Evolutionary conservation across 1,140 invertebrate species (phyloP).

Genomic region (Drosophila micromelanica): DNA sequence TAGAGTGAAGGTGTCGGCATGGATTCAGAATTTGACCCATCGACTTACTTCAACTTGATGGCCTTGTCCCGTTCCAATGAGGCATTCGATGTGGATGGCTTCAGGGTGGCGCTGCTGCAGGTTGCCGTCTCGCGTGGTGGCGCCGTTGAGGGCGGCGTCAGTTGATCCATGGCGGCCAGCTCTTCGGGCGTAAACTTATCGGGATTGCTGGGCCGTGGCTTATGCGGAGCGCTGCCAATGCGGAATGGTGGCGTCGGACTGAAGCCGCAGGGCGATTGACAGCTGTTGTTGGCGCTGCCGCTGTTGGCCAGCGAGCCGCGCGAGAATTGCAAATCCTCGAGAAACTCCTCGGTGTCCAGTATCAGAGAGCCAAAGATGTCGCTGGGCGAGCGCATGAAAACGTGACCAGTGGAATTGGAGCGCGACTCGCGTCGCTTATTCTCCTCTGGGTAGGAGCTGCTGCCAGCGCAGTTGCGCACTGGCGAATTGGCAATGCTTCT

Average conservation of each 20-base stretch:
- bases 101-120: conserved; percentile 55
- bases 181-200: conserved; percentile 81
- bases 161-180: conserved; percentile 74
- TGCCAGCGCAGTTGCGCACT: conserved; percentile 84
- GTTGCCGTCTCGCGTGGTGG: conserved; percentile 68
- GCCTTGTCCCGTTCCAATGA: conserved; percentile 64
- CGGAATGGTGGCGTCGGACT: conserved; percentile 78
- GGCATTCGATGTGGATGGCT: conserved; percentile 42
- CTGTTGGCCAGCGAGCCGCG: conserved; percentile 62
- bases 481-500: conserved; percentile 91
- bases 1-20: conserved; percentile 29
- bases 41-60: conserved; percentile 61
- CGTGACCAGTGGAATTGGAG: conserved; percentile 86
- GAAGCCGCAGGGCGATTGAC: conserved; percentile 52
- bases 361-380: conserved; percentile 86
- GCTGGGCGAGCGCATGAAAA: conserved; percentile 84
- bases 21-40: background rate
- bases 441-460: conserved; percentile 45
- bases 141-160: conserved; percentile 77
- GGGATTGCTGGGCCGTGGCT: conserved; percentile 72
- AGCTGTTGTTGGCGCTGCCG: conserved; percentile 37
- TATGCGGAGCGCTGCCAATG: conserved; percentile 77
- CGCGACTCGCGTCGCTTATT: conserved; percentile 85
- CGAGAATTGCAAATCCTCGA: conserved; percentile 85
- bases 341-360: conserved; percentile 86